Evolutionary conservation across 1,140 invertebrate species (phyloP).

Genomic region (Parasteatoda tepidariorum): DNA sequence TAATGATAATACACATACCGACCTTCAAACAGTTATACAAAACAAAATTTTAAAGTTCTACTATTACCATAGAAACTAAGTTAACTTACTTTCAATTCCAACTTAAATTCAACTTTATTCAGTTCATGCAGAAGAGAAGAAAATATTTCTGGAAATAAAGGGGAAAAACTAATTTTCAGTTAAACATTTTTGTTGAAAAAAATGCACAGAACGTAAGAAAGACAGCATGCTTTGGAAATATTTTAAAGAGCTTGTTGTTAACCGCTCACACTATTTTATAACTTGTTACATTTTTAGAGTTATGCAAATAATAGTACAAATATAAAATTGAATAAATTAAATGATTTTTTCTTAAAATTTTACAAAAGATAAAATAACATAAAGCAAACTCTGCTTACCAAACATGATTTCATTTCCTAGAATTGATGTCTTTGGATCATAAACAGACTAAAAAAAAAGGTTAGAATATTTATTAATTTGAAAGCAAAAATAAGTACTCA

Average conservation of each 20-base stretch:
- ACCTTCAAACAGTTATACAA: too few species aligned
- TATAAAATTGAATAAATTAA: not conserved
- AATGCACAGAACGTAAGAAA: not conserved
- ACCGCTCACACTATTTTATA: not conserved
- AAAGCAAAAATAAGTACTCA: not conserved
- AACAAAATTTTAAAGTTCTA: too few species aligned
- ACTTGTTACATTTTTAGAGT: not conserved
- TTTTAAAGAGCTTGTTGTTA: too few species aligned
- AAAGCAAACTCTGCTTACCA: conserved; percentile 17
- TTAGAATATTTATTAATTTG: not conserved
- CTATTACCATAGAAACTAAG: too few species aligned
- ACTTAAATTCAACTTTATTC: conserved; percentile 55
- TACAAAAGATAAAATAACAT: not conserved
- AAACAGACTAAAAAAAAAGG: conserved; percentile 34
- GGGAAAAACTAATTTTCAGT: not conserved
- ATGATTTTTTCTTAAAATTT: not conserved
- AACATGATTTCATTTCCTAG: conserved; percentile 56
- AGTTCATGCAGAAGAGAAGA: conserved; percentile 51
- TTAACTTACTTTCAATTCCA: conserved; percentile 34
- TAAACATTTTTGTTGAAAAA: not conserved
- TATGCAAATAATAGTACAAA: not conserved
- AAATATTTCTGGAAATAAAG: conserved; percentile 41
- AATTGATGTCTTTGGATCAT: conserved; percentile 49
- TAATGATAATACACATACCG: too few species aligned
- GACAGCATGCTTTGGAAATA: too few species aligned